Conservation (phyloP, 2,888 invertebrate species). For the Nymphalis polychloros region DNA sequence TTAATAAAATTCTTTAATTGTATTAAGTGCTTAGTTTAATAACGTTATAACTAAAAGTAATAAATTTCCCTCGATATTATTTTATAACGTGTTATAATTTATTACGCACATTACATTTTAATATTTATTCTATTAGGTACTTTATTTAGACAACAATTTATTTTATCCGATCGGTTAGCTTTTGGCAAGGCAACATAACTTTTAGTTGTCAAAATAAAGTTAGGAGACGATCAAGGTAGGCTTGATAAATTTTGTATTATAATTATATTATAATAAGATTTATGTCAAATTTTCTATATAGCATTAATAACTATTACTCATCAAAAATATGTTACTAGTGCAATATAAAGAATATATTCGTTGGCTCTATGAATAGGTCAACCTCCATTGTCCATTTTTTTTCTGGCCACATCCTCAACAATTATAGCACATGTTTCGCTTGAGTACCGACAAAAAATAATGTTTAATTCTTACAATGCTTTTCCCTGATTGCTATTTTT, state of each 20-base stretch:
- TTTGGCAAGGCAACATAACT: slow-evolving; percentile 13
- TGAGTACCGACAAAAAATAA: slow-evolving; percentile 70
- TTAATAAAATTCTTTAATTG: no score
- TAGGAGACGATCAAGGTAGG: slow-evolving; percentile 16
- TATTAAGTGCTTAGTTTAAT: no score
- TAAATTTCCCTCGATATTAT: no score
- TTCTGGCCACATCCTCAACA: slow-evolving; percentile 80
- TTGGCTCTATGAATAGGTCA: slow-evolving; percentile 19
- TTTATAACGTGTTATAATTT: no score
- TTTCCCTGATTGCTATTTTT: slow-evolving; percentile 54
- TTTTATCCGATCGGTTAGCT: background rate
- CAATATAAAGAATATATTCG: background rate
- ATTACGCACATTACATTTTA: background rate
- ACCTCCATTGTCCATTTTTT: slow-evolving; percentile 72
- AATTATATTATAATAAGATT: background rate
- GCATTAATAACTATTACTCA: background rate
- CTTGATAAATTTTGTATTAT: slow-evolving; percentile 12
- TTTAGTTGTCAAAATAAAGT: slow-evolving; percentile 29
- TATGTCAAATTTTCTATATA: background rate
- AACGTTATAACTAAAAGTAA: no score
- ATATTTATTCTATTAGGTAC: background rate
- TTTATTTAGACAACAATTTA: background rate
- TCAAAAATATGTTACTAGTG: background rate
- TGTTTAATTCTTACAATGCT: slow-evolving; percentile 56
- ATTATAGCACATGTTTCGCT: slow-evolving; percentile 77